A percentile compares a stretch with the other conserved stretches of the same genome.
These are phyloP conservation scores for Coracias cyanogaster DNA, from an alignment of 2,797 vertebrate genomes.

Conservation along the genomic window DNA sequence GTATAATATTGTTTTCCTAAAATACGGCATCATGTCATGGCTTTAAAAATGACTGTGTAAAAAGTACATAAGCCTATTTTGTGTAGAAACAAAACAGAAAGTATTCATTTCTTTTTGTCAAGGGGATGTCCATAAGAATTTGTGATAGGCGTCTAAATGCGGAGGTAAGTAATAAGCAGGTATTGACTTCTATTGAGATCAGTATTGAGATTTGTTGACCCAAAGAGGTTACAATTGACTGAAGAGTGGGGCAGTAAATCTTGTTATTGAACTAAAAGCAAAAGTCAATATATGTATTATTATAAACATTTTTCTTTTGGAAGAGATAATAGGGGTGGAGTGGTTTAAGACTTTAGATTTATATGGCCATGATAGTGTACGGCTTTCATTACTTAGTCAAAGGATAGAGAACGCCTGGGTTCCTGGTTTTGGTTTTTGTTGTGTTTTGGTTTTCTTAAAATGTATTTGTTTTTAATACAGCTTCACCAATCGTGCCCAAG, in stretches of 20 bases:
- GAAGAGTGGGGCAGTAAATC: slow-evolving; percentile 79
- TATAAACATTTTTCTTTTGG: slow-evolving; percentile 82
- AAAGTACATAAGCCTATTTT: not conserved
- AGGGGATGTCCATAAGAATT: slow-evolving; percentile 67
- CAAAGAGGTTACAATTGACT: slow-evolving; percentile 83
- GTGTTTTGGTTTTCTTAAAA: not conserved
- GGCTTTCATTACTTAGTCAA: slow-evolving; percentile 22
- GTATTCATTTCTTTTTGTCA: slow-evolving; percentile 51
- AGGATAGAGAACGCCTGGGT: not conserved
- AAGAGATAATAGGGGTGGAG: slow-evolving; percentile 69
- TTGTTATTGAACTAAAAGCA: slow-evolving; percentile 80
- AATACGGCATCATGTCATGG: not conserved
- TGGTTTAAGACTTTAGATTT: slow-evolving; percentile 62
- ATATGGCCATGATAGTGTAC: not conserved
- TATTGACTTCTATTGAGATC: slow-evolving; percentile 79
- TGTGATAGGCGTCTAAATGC: slow-evolving; percentile 69
- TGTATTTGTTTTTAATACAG: not conserved
- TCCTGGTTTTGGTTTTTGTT: not conserved
- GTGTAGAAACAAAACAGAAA: slow-evolving; percentile 29
- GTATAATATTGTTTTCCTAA: not conserved
- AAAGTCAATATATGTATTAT: slow-evolving; percentile 80
- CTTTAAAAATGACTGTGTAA: not conserved
- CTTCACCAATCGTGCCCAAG: not conserved
- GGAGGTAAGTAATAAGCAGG: slow-evolving; percentile 79
- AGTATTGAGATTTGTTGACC: slow-evolving; percentile 80